Evolutionary conservation across 2,888 invertebrate genomes (phyloP), one percentile per base, ranked within the genome.

Genomic region (Buathra laborator): DNA sequence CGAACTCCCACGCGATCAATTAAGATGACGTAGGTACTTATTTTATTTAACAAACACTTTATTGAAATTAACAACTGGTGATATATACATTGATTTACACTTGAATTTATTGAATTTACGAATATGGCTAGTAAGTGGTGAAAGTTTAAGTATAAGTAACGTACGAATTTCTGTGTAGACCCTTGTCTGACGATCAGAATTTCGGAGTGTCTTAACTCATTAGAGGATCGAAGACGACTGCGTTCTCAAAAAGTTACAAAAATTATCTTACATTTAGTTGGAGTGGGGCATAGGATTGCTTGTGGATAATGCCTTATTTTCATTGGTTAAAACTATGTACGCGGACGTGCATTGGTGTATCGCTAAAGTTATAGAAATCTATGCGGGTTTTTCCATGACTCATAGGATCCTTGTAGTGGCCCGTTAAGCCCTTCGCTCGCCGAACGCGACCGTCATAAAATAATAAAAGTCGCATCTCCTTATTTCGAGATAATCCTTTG

Each of bases 1-100:
- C n/a, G n/a, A 48, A 48, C 48, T 48, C 48, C 48, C 48, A 48
- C 48, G 48, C n/a, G 48, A 48, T 48, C 48, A n/a, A 48, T 48
- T 48, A n/a, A 48, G 48, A 48, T 48, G n/a, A 48, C 48, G 48
- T n/a, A n/a, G 48, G 48, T 48, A 9, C 14, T 48, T 48, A 48
- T 48, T 4, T 48, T n/a, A 14, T n/a, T n/a, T n/a, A 48, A n/a
- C n/a, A n/a, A n/a, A n/a, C n/a, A n/a, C n/a, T n/a, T n/a, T n/a
- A n/a, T n/a, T n/a, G n/a, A n/a, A n/a, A n/a, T n/a, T n/a, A n/a
- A n/a, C n/a, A n/a, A n/a, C n/a, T n/a, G n/a, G n/a, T n/a, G n/a
- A n/a, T n/a, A n/a, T 48, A 48, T 48, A n/a, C n/a, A 48, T 48
- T 48, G n/a, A 48, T 48, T n/a, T 2, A 12, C 48, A n/a, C 3